Percentiles rank a stretch among this genome's conserved stretches.
Conservation (phyloP, 2,888 invertebrate genomes). For the Agrilus mali region DNA sequence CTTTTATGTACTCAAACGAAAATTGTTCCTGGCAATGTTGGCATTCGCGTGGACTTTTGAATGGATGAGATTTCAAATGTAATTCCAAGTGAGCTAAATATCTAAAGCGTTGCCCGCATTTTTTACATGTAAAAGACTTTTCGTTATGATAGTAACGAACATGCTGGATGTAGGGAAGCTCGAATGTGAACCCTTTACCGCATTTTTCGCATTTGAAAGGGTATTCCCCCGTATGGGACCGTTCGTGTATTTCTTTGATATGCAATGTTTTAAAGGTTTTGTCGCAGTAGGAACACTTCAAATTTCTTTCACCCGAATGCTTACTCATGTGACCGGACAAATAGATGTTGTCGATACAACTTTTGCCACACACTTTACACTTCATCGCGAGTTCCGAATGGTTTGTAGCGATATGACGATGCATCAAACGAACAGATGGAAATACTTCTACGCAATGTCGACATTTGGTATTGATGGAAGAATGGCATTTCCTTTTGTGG, state of each 20-base stretch:
- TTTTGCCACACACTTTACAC: neutral
- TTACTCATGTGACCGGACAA: no score
- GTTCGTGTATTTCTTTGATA: constrained; percentile 22
- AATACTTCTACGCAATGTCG: constrained; percentile 15
- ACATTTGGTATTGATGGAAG: neutral
- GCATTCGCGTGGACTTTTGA: no score
- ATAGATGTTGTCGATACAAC: no score
- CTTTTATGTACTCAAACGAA: no score
- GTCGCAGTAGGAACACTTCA: constrained; percentile 14
- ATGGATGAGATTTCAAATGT: no score
- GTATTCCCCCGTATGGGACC: constrained; percentile 24
- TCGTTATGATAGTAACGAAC: no score
- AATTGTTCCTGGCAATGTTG: no score
- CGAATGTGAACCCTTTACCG: constrained; percentile 25
- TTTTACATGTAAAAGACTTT: no score
- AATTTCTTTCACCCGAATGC: no score
- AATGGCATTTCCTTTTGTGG: constrained; percentile 10
- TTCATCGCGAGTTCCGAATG: neutral
- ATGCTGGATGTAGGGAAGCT: no score
- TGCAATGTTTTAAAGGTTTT: constrained; percentile 23
- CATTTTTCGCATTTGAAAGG: constrained; percentile 24
- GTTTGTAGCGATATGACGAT: constrained; percentile 13
- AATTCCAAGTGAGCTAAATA: no score
- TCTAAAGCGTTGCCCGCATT: no score
- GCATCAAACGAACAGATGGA: constrained; percentile 34